Evolutionary conservation across 2,888 invertebrate genomes (phyloP), one percentile per base, ranked within the genome.

Genomic region (Mylabris sibirica): DNA sequence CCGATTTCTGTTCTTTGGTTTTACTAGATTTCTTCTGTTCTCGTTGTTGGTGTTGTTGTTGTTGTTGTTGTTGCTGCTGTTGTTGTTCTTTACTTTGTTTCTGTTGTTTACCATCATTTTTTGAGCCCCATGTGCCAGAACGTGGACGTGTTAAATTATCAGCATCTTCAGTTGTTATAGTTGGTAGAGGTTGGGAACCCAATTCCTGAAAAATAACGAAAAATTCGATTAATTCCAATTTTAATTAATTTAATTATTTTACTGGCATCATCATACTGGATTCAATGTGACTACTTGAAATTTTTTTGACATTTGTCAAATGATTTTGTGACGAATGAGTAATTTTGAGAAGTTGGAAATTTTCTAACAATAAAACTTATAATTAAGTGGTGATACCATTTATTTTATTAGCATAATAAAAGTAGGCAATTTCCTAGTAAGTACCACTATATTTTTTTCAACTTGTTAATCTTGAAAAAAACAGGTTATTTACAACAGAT

Each of bases 61-160:
- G 72, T 74, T 71, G 59, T 65, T 77, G 26, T 30, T 30, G 30
- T 30, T 30, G n/a, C n/a, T n/a, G n/a, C n/a, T n/a, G n/a, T n/a
- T n/a, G n/a, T n/a, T n/a, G n/a, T 77, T 78, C 78, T 66, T 77
- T 76, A 20, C 76, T 76, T 68, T 69, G 77, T 69, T 76, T 76
- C 67, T 70, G 77, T 69, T 63, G 74, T 66, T 74, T 78, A 17
- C 76, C 69, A 60, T 84, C 84, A 6, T 78, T 75, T 71, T 85
- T 85, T 34, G 88, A 85, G 20, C 88, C 85, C 89, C 88, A 89
- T 64, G 90, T 88, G 78, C 92, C 92, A 71, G 91, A 91, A 67
- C 91, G 88, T 57, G 87, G 89, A 63, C 91, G 86, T 64, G 87
- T 85, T 64, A 85, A 84, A 64, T 64, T 53, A 20, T 73, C 71